These are phyloP conservation scores for Aepyceros melampus DNA, from an alignment of 2,113 vertebrate genomes.

Conservation along the genomic window DNA sequence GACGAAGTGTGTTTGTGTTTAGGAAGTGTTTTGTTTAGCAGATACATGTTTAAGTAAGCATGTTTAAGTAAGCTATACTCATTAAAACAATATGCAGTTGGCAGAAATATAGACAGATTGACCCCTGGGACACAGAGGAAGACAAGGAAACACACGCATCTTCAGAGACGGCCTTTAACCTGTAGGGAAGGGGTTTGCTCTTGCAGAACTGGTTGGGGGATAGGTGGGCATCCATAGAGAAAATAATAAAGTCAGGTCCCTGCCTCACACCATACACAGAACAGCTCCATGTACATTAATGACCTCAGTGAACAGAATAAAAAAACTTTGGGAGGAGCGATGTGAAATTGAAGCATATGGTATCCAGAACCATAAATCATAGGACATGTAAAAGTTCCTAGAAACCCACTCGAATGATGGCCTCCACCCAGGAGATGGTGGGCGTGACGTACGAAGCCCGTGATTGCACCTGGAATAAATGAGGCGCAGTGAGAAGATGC, in stretches of 20 bases:
- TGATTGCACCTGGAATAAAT: accelerated
- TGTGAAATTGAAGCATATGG: no score
- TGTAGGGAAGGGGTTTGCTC: accelerated
- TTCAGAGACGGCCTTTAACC: no score
- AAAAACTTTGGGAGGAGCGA: accelerated
- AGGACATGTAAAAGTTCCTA: accelerated
- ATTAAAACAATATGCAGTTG: accelerated
- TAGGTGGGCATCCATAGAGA: not conserved
- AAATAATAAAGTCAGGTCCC: not conserved
- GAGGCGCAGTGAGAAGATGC: accelerated
- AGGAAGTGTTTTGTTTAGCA: not conserved
- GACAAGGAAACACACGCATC: not conserved
- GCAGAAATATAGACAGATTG: not conserved
- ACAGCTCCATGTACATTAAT: not conserved
- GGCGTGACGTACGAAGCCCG: accelerated
- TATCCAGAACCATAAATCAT: accelerated
- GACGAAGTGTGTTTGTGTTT: not conserved
- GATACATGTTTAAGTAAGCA: not conserved
- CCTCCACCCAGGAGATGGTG: not conserved
- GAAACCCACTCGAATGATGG: not conserved
- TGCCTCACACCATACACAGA: not conserved
- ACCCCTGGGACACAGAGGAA: not conserved
- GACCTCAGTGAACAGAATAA: no score
- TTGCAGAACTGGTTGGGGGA: not conserved
- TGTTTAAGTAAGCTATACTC: not conserved